phyloP scores from a whole-genome alignment of 2,797 vertebrate species.

The Pseudomugil tenellus region DNA sequence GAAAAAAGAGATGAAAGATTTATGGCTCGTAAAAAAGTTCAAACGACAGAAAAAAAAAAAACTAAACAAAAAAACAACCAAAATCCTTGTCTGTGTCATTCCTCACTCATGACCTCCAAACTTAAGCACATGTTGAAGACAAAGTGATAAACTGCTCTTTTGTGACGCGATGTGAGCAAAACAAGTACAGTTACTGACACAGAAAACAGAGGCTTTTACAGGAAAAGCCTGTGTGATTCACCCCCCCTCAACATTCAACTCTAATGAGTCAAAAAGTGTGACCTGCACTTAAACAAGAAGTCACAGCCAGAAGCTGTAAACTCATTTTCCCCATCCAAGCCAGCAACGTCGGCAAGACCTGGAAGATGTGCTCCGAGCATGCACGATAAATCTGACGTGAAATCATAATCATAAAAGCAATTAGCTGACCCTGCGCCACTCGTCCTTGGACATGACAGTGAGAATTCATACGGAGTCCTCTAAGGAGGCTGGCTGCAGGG shows the following conservation, averaged over 20 bases:
- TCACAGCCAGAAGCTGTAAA: constrained; percentile 82
- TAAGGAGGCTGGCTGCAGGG: constrained; percentile 76
- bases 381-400: constrained; percentile 88
- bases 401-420: constrained; percentile 91
- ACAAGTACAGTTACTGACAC: constrained; percentile 51
- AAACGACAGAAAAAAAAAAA: constrained; percentile 75
- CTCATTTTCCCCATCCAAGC: constrained; percentile 78
- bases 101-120: constrained; percentile 68
- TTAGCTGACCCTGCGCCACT: constrained; percentile 87
- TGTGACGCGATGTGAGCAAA: constrained; percentile 66
- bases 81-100: constrained; percentile 75
- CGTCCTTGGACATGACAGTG: constrained; percentile 88
- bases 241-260: constrained; percentile 63
- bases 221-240: constrained; percentile 76
- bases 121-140: constrained; percentile 68
- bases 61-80: too few relatives aligned
- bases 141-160: constrained; percentile 54
- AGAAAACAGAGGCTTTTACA: constrained; percentile 73
- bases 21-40: constrained; percentile 79
- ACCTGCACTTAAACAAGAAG: constrained; percentile 82
- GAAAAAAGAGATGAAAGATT: constrained; percentile 74
- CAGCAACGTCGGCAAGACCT: constrained; percentile 81
- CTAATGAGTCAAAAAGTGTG: constrained; percentile 83
- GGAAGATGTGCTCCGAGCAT: constrained; percentile 83
- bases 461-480: constrained; percentile 86